phyloP scores from a whole-genome alignment of 2,888 invertebrate species.

The Agriopis leucophaearia region DNA sequence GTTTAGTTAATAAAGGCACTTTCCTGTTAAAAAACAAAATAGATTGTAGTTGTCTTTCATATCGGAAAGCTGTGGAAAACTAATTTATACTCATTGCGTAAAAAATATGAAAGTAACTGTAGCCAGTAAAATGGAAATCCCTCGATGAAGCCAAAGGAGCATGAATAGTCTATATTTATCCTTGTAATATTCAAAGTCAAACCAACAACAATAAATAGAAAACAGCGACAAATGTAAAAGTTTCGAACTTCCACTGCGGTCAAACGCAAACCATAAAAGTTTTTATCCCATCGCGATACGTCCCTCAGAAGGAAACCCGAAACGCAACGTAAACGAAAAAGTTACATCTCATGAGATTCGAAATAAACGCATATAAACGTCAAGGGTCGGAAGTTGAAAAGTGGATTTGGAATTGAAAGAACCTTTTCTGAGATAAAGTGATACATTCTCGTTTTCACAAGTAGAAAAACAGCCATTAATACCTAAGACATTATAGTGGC shows the following conservation, averaged over 20 bases:
- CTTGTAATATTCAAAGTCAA: neutral
- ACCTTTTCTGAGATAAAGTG: conserved; percentile 14
- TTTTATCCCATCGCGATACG: conserved; percentile 22
- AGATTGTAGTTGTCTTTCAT: no score
- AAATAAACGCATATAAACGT: conserved; percentile 31
- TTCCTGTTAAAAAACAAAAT: no score
- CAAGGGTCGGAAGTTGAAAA: conserved; percentile 25
- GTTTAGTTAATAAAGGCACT: no score
- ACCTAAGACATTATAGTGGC: no score
- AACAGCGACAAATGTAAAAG: conserved; percentile 16
- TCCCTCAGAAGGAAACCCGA: conserved; percentile 12
- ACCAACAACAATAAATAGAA: neutral
- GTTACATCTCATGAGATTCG: conserved; percentile 33
- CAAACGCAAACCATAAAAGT: conserved; percentile 19
- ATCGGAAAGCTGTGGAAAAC: no score
- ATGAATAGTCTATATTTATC: neutral
- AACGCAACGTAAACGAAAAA: conserved; percentile 42
- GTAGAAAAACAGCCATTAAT: no score
- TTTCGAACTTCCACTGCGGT: conserved; percentile 12
- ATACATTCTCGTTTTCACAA: conserved; percentile 1
- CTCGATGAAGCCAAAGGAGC: neutral
- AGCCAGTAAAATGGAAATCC: neutral
- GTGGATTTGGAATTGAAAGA: conserved; percentile 31
- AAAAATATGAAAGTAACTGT: no score
- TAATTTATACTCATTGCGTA: no score